A percentile compares a stretch with the other conserved stretches of the same genome.
These are phyloP conservation scores for Malurus leucopterus DNA, from an alignment of 2,797 vertebrate genomes.

Conservation along the genomic window DNA sequence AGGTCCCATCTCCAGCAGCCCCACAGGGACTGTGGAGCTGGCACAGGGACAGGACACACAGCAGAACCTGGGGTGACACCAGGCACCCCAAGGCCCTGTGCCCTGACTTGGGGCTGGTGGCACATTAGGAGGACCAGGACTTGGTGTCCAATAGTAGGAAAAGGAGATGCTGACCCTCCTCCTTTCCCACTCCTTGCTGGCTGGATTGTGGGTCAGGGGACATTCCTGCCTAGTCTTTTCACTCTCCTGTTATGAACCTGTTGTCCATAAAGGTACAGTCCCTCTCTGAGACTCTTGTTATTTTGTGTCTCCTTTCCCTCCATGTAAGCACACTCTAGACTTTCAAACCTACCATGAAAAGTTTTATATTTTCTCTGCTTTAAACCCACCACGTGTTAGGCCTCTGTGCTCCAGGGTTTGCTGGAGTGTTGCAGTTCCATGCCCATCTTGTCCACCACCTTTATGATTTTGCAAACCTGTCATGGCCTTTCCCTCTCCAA, in stretches of 20 bases:
- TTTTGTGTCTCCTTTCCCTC: background rate
- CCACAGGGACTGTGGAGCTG: fast-evolving
- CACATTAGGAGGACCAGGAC: background rate
- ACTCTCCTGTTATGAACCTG: background rate
- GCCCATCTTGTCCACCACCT: background rate
- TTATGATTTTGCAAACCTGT: background rate
- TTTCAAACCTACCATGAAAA: background rate
- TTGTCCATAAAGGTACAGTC: background rate
- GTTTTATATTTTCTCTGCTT: background rate
- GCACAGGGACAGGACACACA: background rate
- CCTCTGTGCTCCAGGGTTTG: background rate
- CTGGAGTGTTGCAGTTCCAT: background rate
- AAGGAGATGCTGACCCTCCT: background rate
- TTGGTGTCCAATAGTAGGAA: background rate
- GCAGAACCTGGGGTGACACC: background rate
- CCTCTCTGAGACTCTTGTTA: background rate
- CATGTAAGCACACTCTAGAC: background rate
- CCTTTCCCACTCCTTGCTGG: background rate
- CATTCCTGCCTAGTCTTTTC: background rate
- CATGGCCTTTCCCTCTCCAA: background rate
- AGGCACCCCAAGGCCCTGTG: no score
- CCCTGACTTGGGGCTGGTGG: background rate
- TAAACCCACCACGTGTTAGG: background rate
- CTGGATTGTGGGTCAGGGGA: background rate
- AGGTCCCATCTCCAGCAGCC: background rate